Evolutionary conservation across 1,140 invertebrate genomes (phyloP).

Genomic region (Heliconius eleuchia): DNA sequence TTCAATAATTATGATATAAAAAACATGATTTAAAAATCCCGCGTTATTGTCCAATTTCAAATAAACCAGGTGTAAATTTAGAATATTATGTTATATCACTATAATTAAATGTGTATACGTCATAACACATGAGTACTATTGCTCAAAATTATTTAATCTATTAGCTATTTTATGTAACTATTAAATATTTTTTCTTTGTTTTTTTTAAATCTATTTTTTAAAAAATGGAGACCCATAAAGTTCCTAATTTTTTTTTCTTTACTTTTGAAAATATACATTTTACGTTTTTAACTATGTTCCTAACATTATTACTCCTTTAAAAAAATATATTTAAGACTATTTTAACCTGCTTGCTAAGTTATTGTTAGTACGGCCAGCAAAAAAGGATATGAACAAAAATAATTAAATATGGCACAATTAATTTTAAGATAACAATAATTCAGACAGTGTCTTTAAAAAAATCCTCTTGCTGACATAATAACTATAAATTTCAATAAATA

Average conservation of each 20-base stretch:
- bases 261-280: not conserved
- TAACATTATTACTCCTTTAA: not conserved
- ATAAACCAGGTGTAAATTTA: not conserved
- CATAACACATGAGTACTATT: constrained; percentile 27
- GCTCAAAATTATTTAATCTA: not conserved
- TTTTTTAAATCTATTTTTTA: not conserved
- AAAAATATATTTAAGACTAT: not conserved
- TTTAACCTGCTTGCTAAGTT: not conserved
- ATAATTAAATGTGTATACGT: not conserved
- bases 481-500: not conserved
- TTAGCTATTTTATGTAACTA: not conserved
- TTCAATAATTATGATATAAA: constrained; percentile 3
- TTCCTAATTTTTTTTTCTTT: not conserved
- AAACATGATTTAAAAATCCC: constrained; percentile 10
- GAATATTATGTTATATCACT: not conserved
- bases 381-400: not conserved
- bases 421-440: not conserved
- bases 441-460: not conserved
- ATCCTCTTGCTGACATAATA: not conserved
- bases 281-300: not conserved
- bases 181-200: constrained; percentile 29
- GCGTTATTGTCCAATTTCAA: constrained; percentile 21
- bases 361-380: not conserved
- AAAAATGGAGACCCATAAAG: constrained; percentile 2
- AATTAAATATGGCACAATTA: constrained; percentile 6